phyloP scores from a whole-genome alignment of 37 sponge, comb jelly and placozoan genomes.

The Beroe forskalii region DNA sequence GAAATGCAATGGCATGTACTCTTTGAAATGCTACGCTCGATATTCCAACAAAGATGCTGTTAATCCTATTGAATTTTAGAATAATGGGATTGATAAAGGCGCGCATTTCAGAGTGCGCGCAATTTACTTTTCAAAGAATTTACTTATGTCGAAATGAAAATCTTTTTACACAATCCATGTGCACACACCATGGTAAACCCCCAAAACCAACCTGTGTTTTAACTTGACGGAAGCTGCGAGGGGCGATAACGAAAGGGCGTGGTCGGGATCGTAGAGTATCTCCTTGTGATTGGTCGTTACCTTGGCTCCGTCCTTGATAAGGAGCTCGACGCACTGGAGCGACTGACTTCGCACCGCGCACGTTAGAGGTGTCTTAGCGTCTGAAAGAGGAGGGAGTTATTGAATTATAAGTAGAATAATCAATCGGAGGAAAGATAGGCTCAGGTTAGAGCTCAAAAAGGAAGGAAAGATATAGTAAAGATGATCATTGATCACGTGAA shows the following conservation, averaged over 20 bases:
- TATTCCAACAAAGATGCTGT: too few relatives aligned
- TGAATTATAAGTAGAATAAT: too few relatives aligned
- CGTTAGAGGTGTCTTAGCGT: constrained; percentile 58
- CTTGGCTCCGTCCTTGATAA: constrained; percentile 59
- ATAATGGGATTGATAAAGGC: too few relatives aligned
- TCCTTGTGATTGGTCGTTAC: constrained; percentile 61
- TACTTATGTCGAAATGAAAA: too few relatives aligned
- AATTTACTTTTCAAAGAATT: too few relatives aligned
- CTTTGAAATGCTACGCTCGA: too few relatives aligned
- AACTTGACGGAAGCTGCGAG: constrained; percentile 58
- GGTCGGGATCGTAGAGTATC: constrained; percentile 50
- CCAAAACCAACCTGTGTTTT: constrained; percentile 51
- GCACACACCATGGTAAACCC: too few relatives aligned
- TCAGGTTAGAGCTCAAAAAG: neutral
- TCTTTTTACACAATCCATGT: too few relatives aligned
- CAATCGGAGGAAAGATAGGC: too few relatives aligned
- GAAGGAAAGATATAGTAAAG: neutral
- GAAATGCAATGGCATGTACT: too few relatives aligned
- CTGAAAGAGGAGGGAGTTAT: constrained; percentile 14
- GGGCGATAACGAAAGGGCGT: constrained; percentile 31
- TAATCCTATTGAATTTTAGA: too few relatives aligned
- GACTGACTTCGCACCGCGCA: constrained; percentile 53
- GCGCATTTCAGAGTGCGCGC: too few relatives aligned
- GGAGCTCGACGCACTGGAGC: constrained; percentile 25
- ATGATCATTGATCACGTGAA: neutral